These are phyloP conservation scores for Leptodirus hochenwartii DNA, from an alignment of 2,888 invertebrate species.

Conservation along the genomic window DNA sequence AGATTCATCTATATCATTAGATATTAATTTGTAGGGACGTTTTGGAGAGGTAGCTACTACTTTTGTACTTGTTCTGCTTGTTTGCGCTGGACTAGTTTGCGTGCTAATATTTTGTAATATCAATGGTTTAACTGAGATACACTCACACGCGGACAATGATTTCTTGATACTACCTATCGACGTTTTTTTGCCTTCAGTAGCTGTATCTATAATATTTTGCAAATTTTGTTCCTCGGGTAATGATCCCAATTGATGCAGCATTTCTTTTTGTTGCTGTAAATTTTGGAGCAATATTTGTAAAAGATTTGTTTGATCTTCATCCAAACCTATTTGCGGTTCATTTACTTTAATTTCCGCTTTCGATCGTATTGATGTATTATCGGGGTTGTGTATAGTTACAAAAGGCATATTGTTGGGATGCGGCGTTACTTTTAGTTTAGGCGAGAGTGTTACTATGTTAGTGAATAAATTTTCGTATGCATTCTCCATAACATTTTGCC, in stretches of 20 bases:
- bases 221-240: too few species aligned
- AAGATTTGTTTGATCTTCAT: constrained; percentile 16
- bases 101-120: constrained; percentile 23
- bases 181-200: constrained; percentile 21
- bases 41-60: not conserved
- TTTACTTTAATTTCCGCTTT: too few species aligned
- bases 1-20: too few species aligned
- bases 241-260: too few species aligned
- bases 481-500: constrained; percentile 33
- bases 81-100: constrained; percentile 21
- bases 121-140: constrained; percentile 4
- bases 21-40: too few species aligned
- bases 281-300: constrained; percentile 22
- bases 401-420: constrained; percentile 10
- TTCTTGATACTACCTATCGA: constrained; percentile 17
- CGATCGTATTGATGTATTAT: constrained; percentile 3
- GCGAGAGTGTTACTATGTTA: constrained; percentile 14
- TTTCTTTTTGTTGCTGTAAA: constrained; percentile 23
- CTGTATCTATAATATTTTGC: too few species aligned
- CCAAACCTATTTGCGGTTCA: too few species aligned
- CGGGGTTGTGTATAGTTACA: constrained; percentile 11
- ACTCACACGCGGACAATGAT: constrained; percentile 13
- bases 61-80: constrained; percentile 2
- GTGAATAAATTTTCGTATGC: constrained; percentile 28
- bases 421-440: not conserved